phyloP scores from a whole-genome alignment of 2,888 invertebrate species.

The Adelphocoris suturalis region DNA sequence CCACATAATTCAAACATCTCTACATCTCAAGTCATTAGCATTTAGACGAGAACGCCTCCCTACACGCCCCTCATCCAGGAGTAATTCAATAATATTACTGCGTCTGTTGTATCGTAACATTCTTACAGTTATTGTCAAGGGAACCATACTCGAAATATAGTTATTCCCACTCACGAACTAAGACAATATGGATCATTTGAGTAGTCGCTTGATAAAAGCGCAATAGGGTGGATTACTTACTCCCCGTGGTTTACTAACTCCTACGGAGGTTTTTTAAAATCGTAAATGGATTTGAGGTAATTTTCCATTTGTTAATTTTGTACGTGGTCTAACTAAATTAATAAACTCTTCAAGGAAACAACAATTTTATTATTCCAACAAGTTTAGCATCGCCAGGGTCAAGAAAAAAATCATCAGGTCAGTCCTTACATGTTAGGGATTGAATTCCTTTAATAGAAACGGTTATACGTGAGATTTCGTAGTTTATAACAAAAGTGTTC shows the following conservation, averaged over 20 bases:
- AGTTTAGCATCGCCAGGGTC: too few species aligned
- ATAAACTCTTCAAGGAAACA: too few species aligned
- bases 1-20: background rate
- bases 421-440: too few species aligned
- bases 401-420: too few species aligned
- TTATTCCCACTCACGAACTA: background rate
- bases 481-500: too few species aligned
- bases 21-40: constrained; percentile 45
- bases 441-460: too few species aligned
- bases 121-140: constrained; percentile 7
- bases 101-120: background rate
- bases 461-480: too few species aligned
- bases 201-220: background rate
- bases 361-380: too few species aligned
- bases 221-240: background rate
- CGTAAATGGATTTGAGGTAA: too few species aligned
- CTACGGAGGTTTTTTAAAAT: too few species aligned
- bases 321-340: too few species aligned
- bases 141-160: constrained; percentile 1
- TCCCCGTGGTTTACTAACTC: background rate
- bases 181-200: background rate
- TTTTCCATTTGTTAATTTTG: too few species aligned
- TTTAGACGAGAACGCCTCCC: constrained; percentile 51
- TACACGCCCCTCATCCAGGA: background rate
- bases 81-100: constrained; percentile 1